phyloP scores from a whole-genome alignment of 2,113 vertebrate genomes.

The Cercocebus atys region DNA sequence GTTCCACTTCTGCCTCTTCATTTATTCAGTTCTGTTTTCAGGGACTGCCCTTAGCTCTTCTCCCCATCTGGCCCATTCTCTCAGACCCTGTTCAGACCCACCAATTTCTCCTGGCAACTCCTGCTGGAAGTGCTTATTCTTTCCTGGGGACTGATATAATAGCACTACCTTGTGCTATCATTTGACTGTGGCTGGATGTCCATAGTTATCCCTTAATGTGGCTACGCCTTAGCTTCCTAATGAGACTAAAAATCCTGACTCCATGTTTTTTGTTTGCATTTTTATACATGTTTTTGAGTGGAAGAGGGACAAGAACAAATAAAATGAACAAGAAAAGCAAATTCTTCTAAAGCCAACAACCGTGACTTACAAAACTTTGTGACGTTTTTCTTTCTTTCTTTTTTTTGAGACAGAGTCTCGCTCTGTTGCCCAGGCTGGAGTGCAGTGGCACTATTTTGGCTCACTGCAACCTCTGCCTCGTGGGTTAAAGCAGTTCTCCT shows the following conservation, averaged over 20 bases:
- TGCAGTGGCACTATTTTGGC: too few relatives aligned
- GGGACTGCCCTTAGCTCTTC: neutral
- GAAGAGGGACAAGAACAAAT: conserved; percentile 27
- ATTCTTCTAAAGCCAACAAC: neutral
- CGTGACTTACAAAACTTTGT: too few relatives aligned
- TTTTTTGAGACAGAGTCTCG: too few relatives aligned
- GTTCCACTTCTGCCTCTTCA: neutral
- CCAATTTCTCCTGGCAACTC: neutral
- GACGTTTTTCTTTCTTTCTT: too few relatives aligned
- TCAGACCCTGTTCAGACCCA: neutral
- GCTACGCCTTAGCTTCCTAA: neutral
- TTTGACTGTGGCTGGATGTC: neutral
- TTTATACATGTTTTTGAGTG: neutral
- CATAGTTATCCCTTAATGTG: neutral
- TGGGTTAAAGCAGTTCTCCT: too few relatives aligned
- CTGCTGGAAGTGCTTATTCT: neutral
- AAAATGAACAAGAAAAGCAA: conserved; percentile 1
- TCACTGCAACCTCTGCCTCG: too few relatives aligned
- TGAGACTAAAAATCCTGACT: neutral
- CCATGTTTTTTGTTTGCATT: too few relatives aligned
- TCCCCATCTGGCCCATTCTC: neutral
- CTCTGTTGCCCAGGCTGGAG: too few relatives aligned
- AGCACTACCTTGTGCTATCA: neutral
- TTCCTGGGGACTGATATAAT: neutral
- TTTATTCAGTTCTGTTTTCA: neutral